phyloP scores from a whole-genome alignment of 2,888 invertebrate genomes.

The Hydraecia micacea region DNA sequence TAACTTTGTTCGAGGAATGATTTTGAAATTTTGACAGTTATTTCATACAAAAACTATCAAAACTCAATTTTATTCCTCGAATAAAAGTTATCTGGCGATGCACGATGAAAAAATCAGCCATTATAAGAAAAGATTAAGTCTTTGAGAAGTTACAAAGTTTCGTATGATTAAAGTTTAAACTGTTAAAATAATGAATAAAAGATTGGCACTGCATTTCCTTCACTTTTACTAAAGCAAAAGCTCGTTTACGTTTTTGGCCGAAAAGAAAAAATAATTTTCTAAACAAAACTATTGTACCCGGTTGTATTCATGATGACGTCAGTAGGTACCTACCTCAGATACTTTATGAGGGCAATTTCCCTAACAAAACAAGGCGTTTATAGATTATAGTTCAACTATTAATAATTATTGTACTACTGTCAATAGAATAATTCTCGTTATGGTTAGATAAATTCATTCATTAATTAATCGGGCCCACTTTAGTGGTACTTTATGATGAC shows the following conservation, averaged over 20 bases:
- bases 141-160: no score
- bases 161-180: no score
- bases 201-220: neutral
- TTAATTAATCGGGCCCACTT: constrained; percentile 25
- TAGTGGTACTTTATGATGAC: constrained; percentile 4
- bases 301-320: constrained; percentile 19
- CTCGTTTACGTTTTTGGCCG: neutral
- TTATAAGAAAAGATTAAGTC: no score
- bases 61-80: no score
- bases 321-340: neutral
- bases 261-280: neutral
- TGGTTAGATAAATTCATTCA: constrained; percentile 4
- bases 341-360: constrained; percentile 38
- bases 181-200: no score
- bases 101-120: no score
- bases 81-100: no score
- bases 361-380: constrained; percentile 47
- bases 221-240: neutral
- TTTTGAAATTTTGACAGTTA: no score
- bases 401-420: constrained; percentile 31
- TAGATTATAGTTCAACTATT: constrained; percentile 37
- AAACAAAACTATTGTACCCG: neutral
- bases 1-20: no score
- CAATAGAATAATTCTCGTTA: constrained; percentile 34
- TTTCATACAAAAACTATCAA: no score